Base-by-base conservation (phyloP, 2,797 vertebrate species). In the Eleutherodactylus coqui region DNA sequence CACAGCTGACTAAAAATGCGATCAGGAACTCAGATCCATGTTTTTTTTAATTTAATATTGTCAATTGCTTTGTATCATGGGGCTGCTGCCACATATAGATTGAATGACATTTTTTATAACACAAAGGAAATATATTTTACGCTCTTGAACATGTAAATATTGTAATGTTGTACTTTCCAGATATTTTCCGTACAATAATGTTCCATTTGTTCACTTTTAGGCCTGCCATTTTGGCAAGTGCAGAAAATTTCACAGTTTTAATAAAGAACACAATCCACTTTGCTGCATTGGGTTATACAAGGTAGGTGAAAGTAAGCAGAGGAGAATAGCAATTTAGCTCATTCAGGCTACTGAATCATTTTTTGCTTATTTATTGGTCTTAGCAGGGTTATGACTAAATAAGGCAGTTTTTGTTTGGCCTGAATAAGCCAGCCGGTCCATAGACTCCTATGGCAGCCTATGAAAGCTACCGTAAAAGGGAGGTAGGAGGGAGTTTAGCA, bases 221-320 rank as follows among this genome's bases (percentile, higher is more conserved):
- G 64, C 96, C 96, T 34, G 94, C 92, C 5, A 87, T 97, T 90
- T 88, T 98, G 88, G 92, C 90, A 53, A 94, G 94, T 45, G 96
- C 96, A 0, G 95, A 97, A 90, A 96, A 97, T 92, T 98, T 97
- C 91, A 97, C 96, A 0, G 95, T 98, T 53, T 93, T 98, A 77
- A 95, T 97, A 88, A 97, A 97, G 88, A 97, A 96, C 89, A 97
- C 94, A 77, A 93, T 97, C 70, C 88, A 94, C 6, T 98, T 96
- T 86, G 96, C 96, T 0, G 94, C 95, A 24, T 97, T 97, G 91
- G 95, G 95, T 91, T 96, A 92, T 47, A 95, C 93, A 41, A 88
- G 88, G 96, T 96, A 92, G 95, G 94, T 90, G 24, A 27, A 7
- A 73, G 70, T 16, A 43, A n/a, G 21, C 14, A 69, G n/a, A 8